Evolutionary conservation across 2,797 vertebrate genomes (phyloP).

Genomic region (Trichosurus vulpecula): DNA sequence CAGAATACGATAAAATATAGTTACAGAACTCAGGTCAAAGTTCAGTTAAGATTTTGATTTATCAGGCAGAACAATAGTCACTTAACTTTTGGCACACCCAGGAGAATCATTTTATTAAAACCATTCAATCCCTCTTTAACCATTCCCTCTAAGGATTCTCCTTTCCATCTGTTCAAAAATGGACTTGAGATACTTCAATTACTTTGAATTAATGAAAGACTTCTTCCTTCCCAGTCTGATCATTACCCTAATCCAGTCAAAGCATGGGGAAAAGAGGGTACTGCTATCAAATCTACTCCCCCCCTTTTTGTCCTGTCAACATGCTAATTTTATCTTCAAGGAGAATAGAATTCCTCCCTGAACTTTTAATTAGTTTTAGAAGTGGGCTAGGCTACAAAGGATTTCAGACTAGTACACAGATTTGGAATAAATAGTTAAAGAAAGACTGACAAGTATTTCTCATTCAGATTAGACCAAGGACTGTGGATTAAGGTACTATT

Average conservation of each 20-base stretch:
- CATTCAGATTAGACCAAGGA: neutral
- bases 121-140: neutral
- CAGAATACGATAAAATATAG: neutral
- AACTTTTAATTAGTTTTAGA: conserved; percentile 1
- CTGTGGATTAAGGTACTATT: neutral
- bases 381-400: neutral
- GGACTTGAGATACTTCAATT: neutral
- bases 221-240: neutral
- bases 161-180: neutral
- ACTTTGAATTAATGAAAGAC: neutral
- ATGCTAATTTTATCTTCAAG: neutral
- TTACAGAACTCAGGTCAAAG: neutral
- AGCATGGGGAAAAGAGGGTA: neutral
- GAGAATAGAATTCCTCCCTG: neutral
- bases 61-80: neutral
- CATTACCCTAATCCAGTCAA: neutral
- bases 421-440: neutral
- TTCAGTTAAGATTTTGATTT: neutral
- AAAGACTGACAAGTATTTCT: neutral
- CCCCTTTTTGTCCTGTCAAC: neutral
- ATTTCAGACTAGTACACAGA: neutral
- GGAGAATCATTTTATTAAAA: conserved; percentile 1
- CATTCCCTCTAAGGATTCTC: neutral
- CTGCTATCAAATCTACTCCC: neutral
- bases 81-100: neutral